phyloP scores from a whole-genome alignment of 2,113 vertebrate species.

The Lycaon pictus region DNA sequence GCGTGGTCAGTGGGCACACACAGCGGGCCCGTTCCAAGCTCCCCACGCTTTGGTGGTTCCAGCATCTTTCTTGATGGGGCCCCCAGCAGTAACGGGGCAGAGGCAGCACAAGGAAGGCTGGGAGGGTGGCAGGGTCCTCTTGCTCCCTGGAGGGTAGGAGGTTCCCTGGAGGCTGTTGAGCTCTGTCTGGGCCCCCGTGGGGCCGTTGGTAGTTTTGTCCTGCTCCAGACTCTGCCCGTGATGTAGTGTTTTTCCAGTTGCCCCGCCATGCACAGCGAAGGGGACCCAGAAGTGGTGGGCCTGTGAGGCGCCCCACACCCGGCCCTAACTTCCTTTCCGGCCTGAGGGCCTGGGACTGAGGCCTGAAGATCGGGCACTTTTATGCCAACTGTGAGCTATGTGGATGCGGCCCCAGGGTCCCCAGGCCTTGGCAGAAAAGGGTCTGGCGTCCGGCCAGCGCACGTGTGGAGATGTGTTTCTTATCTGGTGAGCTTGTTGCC shows the following conservation, averaged over 20 bases:
- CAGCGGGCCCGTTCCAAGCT: neutral
- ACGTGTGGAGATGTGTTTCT: neutral
- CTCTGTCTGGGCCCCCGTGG: neutral
- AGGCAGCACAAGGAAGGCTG: neutral
- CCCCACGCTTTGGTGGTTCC: neutral
- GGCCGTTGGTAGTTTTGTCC: neutral
- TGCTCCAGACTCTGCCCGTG: neutral
- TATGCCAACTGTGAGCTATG: neutral
- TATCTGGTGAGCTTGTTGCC: neutral
- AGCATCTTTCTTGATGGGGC: neutral
- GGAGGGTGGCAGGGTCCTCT: neutral
- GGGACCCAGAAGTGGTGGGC: neutral
- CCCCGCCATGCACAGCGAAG: neutral
- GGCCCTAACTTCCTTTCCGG: constrained; percentile 35
- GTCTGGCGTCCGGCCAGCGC: neutral
- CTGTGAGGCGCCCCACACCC: neutral
- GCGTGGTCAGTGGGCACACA: neutral
- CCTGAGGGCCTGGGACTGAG: neutral
- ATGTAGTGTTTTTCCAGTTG: neutral
- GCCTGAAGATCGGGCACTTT: neutral
- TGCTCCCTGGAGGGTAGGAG: neutral
- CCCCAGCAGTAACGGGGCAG: neutral
- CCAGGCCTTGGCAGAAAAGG: neutral
- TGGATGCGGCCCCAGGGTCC: neutral
- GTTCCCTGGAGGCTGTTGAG: neutral